Evolutionary conservation across 37 sponge, comb jelly and placozoan genomes (phyloP), one percentile per base, ranked within the genome.

Genomic region (Amphimedon queenslandica): DNA sequence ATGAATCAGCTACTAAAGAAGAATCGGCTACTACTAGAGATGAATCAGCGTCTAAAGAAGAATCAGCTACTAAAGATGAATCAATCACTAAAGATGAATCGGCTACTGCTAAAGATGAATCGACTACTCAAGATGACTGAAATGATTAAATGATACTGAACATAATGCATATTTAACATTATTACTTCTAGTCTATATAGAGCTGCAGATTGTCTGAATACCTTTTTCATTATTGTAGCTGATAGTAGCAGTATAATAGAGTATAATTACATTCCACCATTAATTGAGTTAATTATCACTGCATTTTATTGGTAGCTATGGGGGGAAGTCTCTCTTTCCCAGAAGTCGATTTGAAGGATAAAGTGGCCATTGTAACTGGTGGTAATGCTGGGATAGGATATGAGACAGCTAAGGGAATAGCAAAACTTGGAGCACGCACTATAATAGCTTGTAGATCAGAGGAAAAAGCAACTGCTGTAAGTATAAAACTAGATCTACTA

Each of bases 301-400:
- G 51, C 13, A 8, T 13, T 8, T 63, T 11, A 8, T 18, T 18
- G 64, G 8, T 8, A 8, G 18, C 10, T 67, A 84, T 84, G 85
- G 90, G 90, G 8, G 70, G 37, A 30, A 73, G 67, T 13, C 42
- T 81, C 33, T 67, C 74, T 28, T 76, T 76, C 36, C 85, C 90
- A 28, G 64, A 69, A 24, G 85, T 80, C 2, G 90, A 90, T 36
- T 77, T 83, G 37, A 67, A 65, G 18, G 82, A 81, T 32, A 80
- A 58, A 42, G 90, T 90, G 30, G 90, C 82, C 33, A 58, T 90
- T 5, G 90, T 90, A 55, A 90, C 90, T 35, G 90, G 90, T 33
- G 85, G 90, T 21, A 90, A 90, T 67, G 75, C 85, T 66, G 90
- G 90, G 8, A 90, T 90, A 40, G 90, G 90, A 55, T 90, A 90